Base-by-base conservation (phyloP, 1,140 invertebrate genomes). In the Pseudoatta argentina region DNA sequence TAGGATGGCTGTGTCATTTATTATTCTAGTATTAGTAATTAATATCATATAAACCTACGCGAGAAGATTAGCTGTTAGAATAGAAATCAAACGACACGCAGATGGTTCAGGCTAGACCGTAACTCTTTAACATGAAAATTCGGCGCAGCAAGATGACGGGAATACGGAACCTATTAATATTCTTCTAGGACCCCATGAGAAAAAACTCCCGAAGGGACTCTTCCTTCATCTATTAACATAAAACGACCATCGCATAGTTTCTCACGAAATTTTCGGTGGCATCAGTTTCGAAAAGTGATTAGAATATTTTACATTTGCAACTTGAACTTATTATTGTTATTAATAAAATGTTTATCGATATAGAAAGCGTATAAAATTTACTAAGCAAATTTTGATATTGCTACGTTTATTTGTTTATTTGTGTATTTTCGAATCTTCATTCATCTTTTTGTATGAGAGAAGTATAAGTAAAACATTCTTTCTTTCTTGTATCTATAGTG, bases 161-260 rank as follows among this genome's bases (percentile, higher is more conserved):
- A 85, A 69, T 39, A 64, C 27, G 71, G 39, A 51, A 57, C 87
- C 89, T 87, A 91, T 91, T 91, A 91, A 91, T 91, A 91, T 91
- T 91, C 90, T 79, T 85, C 86, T 83, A 72, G 63, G 77, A 85
- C 86, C 87, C 89, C 85, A 82, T 88, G 90, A 91, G 89, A 91
- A 91, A 91, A 90, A 81, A 24, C 71, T 85, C 51, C 63, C 44
- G 75, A 78, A 59, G 90, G 89, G 81, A 85, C 81, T 88, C 81
- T 88, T 86, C 55, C 75, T 90, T 81, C 71, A 57, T 39, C 66
- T 75, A 91, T 91, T 91, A 91, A 86, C 90, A 91, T 91, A 91
- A 91, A 78, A 66, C 79, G 87, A 88, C 63, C 77, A 86, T 88
- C 71, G 66, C 82, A 34, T 77, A 69, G 77, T 82, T 90, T 91